Evolutionary conservation across 2,113 vertebrate genomes (phyloP).

Genomic region (Chloropsis hardwickii): DNA sequence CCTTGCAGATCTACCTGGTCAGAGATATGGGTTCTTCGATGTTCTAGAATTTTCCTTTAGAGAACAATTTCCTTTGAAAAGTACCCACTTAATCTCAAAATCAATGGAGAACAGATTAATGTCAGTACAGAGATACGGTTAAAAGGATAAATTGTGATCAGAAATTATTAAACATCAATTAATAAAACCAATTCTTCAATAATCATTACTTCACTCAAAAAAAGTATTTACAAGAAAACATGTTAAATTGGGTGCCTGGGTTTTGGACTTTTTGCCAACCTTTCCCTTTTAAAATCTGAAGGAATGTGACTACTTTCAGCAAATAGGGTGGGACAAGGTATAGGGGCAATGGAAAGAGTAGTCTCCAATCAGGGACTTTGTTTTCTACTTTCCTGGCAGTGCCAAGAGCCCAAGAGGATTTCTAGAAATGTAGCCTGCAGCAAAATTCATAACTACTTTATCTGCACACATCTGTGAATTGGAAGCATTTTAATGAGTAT

Average conservation of each 20-base stretch:
- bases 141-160: neutral
- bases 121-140: neutral
- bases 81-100: neutral
- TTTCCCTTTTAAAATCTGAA: neutral
- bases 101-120: neutral
- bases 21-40: neutral
- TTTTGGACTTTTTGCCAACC: neutral
- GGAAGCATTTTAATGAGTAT: neutral
- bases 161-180: neutral
- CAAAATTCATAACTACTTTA: neutral
- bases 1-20: neutral
- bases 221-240: neutral
- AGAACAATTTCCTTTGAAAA: neutral
- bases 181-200: neutral
- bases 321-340: neutral
- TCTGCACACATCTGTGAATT: neutral
- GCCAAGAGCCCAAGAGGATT: neutral
- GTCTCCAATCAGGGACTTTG: neutral
- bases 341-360: neutral
- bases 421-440: neutral
- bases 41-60: neutral
- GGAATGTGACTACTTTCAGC: neutral
- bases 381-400: neutral
- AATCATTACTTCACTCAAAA: neutral
- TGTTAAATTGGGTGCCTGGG: rapidly evolving